phyloP scores from a whole-genome alignment of 2,797 vertebrate species.

The Anas acuta region DNA sequence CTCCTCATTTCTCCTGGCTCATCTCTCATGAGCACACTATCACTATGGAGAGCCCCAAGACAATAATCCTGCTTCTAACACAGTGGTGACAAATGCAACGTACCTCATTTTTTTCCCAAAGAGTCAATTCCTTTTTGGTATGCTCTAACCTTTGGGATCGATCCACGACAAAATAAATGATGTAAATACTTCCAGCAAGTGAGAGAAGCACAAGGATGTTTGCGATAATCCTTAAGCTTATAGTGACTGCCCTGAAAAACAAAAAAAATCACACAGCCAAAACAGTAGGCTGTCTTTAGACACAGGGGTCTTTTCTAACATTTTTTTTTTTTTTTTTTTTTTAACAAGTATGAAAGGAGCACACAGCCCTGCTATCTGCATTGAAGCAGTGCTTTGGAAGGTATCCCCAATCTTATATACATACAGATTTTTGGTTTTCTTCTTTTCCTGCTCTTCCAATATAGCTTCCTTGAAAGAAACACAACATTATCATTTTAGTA shows the following conservation, averaged over 20 bases:
- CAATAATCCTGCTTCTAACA: background rate
- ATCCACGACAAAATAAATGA: constrained; percentile 98
- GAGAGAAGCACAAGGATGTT: constrained; percentile 96
- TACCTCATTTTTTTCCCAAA: constrained; percentile 99
- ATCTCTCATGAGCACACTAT: background rate
- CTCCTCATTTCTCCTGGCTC: background rate
- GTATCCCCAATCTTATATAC: constrained; percentile 68
- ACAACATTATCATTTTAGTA: constrained; percentile 34
- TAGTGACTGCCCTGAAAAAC: constrained; percentile 85
- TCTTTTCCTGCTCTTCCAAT: constrained; percentile 95
- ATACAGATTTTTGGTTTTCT: constrained; percentile 95
- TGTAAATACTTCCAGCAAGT: constrained; percentile 95
- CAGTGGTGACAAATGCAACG: background rate
- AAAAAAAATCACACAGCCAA: background rate
- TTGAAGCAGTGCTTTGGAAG: background rate
- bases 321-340: background rate
- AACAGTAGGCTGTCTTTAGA: background rate
- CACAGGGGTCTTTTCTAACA: background rate
- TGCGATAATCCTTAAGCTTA: constrained; percentile 92
- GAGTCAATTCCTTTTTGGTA: constrained; percentile 88
- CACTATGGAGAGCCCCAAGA: background rate
- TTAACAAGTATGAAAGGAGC: background rate
- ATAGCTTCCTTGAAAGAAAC: constrained; percentile 90
- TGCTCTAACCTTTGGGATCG: constrained; percentile 94
- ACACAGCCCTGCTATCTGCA: background rate